These are phyloP conservation scores for Meandrina meandrites DNA, from an alignment of 92 coral and sea anemone genomes.

Conservation along the genomic window DNA sequence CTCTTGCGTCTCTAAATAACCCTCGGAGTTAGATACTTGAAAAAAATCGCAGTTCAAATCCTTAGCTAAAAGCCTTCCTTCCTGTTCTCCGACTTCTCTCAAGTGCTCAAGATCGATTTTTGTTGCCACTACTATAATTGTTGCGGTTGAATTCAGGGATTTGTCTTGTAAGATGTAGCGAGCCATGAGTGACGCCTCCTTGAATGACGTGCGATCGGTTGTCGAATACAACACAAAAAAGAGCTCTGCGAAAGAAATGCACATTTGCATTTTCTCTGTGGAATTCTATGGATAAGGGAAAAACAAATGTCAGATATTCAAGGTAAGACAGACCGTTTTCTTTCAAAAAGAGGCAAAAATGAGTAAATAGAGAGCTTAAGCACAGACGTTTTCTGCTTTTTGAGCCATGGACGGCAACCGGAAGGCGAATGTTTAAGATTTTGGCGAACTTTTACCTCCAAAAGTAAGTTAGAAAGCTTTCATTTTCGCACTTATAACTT, in stretches of 20 bases:
- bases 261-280: conserved; percentile 80
- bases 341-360: too few relatives aligned
- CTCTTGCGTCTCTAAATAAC: conserved; percentile 72
- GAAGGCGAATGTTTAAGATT: too few relatives aligned
- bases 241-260: conserved; percentile 85
- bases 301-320: background rate
- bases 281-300: conserved; percentile 68
- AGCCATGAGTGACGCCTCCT: conserved; percentile 83
- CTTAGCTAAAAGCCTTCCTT: conserved; percentile 81
- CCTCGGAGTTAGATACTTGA: conserved; percentile 82
- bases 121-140: conserved; percentile 80
- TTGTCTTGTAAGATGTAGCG: conserved; percentile 81
- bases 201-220: conserved; percentile 90
- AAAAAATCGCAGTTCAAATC: conserved; percentile 82
- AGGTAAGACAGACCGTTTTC: background rate
- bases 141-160: conserved; percentile 50
- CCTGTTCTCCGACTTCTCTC: conserved; percentile 80
- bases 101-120: conserved; percentile 79
- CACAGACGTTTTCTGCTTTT: too few relatives aligned
- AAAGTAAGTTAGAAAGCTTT: too few relatives aligned
- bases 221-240: conserved; percentile 92
- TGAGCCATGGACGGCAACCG: too few relatives aligned
- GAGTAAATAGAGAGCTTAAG: too few relatives aligned
- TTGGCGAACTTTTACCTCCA: too few relatives aligned
- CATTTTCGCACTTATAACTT: too few relatives aligned